Evolutionary conservation across 2,888 invertebrate genomes (phyloP), one percentile per base, ranked within the genome.

Genomic region (Nyleta sp.): DNA sequence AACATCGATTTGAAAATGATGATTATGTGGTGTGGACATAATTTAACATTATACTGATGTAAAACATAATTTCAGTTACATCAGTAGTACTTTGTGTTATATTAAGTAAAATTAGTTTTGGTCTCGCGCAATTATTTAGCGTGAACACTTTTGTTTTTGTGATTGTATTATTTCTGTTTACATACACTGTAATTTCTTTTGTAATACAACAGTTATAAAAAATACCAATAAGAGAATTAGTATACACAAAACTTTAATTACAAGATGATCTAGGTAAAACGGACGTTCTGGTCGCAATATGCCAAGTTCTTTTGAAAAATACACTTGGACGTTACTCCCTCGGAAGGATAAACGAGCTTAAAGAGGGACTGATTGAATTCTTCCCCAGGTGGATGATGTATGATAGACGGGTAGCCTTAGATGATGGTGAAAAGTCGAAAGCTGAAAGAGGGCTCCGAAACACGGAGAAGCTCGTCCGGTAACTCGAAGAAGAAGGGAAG

Each of bases 301-400:
- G 33, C 10, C 53, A 65, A 38, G 44, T 55, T 48, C 18, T 48
- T 20, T 28, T 24, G 24, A 38, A 48, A 68, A 68, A 50, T 57
- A 52, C 28, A 31, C 28, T 35, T 71, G 18, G 52, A 33, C 52
- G 20, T 50, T 38, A 13, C 22, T 46, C 42, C 17, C 35, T 24
- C 20, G 44, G 24, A 55, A 64, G 50, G 35, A 62, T 77, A 62
- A 79, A 82, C 71, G 73, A 79, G 78, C 71, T 78, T 71, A 33
- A 71, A 74, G 75, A 75, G 71, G 64, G 52, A 72, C 72, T 80
- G 77, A 80, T 82, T 80, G 80, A 80, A 80, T 82, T 77, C 75
- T 79, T 71, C 53, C 53, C 53, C 42, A 79, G 79, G 65, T 81
- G 74, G 67, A 76, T 80, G 64, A 48, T 55, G 53, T 57, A 57